Evolutionary conservation across 2,797 vertebrate genomes (phyloP).

Genomic region (Eulemur coronatus): DNA sequence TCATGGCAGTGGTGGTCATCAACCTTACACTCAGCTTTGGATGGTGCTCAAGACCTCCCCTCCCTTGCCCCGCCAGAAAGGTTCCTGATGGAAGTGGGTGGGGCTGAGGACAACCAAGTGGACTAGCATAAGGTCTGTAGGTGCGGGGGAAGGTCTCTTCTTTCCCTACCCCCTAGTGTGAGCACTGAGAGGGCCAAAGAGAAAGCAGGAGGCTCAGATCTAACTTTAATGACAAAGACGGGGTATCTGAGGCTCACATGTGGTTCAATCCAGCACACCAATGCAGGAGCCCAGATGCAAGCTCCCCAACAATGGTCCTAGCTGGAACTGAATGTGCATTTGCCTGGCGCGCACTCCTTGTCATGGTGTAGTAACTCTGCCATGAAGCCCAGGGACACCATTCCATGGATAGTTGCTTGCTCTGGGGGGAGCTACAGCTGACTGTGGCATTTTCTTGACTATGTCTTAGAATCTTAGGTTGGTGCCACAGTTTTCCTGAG

Average conservation of each 20-base stretch:
- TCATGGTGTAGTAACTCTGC: not conserved
- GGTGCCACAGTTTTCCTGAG: not conserved
- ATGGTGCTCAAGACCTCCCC: not conserved
- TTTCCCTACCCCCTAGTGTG: not conserved
- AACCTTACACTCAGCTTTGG: not conserved
- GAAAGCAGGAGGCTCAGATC: not conserved
- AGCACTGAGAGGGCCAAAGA: not conserved
- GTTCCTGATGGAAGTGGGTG: not conserved
- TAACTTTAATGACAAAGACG: not conserved
- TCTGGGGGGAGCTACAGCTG: not conserved
- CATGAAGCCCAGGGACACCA: not conserved
- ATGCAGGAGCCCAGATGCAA: not conserved
- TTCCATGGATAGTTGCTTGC: not conserved
- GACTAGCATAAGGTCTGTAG: not conserved
- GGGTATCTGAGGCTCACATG: not conserved
- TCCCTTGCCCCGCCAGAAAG: not conserved
- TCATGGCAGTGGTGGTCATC: not conserved
- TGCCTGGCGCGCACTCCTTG: not conserved
- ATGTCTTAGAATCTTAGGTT: not conserved
- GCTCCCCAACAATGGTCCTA: not conserved
- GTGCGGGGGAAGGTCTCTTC: not conserved
- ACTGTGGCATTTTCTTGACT: not conserved
- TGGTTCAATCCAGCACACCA: not conserved
- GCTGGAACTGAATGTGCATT: not conserved
- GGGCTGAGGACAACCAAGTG: not conserved